Base-by-base conservation (phyloP, 1,140 invertebrate genomes). In the Carcinoscorpius rotundicauda region DNA sequence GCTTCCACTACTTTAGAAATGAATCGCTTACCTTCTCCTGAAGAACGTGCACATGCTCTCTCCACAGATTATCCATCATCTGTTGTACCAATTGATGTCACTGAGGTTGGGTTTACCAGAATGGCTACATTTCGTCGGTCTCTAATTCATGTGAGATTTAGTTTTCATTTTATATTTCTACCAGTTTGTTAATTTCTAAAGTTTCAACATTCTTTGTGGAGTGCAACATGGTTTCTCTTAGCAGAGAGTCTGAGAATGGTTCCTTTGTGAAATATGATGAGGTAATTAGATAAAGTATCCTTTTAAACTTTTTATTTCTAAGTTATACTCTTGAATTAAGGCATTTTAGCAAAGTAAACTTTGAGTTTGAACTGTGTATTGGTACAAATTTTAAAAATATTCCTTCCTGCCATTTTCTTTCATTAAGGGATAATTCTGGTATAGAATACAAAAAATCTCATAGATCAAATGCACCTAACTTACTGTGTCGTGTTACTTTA, bases 21-120 rank as follows among this genome's bases (percentile, higher is more conserved):
- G 29, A 29, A 29, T 29, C 29, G 29, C 29, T 66, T 75, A 48
- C 76, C 76, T 9, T 74, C 76, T 6, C 74, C 77, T 5, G 72
- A 77, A 60, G 78, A 79, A 64, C 70, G 76, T 62, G 70, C 71
- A 29, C 68, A 75, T 57, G 73, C 75, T 3, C 63, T 78, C 5
- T 74, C 75, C 56, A 61, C 73, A 63, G 74, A 89, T 80, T 94
- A 91, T 80, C 87, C 88, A 48, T 86, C 89, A 52, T 85, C 91
- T 82, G 78, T 93, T 66, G 87, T 95, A 9, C 83, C 85, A 58
- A 91, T 95, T 64, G 91, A 95, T 76, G 85, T 89, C 49, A 89
- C 87, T 65, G 91, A 90, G 11, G 83, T 82, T 72, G 84, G 85
- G 73, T 95, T 94, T 81, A 84, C 88, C 70, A 83, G 91, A 69